These are phyloP conservation scores for Altica lythri DNA, from an alignment of 2,888 invertebrate genomes.

Conservation along the genomic window DNA sequence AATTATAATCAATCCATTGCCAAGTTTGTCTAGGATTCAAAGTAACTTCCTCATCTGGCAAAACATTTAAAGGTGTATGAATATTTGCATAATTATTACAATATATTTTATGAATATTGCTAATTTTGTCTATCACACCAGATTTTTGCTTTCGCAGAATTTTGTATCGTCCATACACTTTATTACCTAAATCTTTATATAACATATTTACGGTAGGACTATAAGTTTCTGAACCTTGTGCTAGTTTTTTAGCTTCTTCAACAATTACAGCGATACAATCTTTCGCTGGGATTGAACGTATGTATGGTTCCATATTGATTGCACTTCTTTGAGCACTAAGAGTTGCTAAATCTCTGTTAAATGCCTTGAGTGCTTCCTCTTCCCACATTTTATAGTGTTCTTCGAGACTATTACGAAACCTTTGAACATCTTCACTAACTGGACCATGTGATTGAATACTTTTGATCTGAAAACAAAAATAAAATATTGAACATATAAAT, in stretches of 20 bases:
- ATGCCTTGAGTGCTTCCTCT: slow-evolving; percentile 64
- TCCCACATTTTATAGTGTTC: slow-evolving; percentile 72
- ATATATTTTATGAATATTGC: slow-evolving; percentile 50
- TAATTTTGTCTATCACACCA: slow-evolving; percentile 69
- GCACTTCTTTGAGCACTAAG: slow-evolving; percentile 62
- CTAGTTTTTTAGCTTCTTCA: slow-evolving; percentile 70
- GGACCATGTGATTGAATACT: slow-evolving; percentile 48
- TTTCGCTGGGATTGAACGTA: slow-evolving; percentile 52
- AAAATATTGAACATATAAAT: too few relatives aligned
- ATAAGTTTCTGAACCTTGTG: slow-evolving; percentile 79
- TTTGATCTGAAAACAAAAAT: slow-evolving; percentile 47
- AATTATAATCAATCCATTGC: slow-evolving; percentile 67
- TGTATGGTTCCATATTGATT: slow-evolving; percentile 50
- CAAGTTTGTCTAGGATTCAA: slow-evolving; percentile 72
- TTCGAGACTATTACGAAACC: slow-evolving; percentile 61
- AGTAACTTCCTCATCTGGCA: slow-evolving; percentile 43
- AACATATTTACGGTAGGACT: slow-evolving; percentile 71
- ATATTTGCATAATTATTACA: slow-evolving; percentile 47
- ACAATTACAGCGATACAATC: slow-evolving; percentile 67
- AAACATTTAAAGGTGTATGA: slow-evolving; percentile 41
- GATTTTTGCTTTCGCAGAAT: slow-evolving; percentile 64
- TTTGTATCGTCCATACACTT: slow-evolving; percentile 64
- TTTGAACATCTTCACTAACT: slow-evolving; percentile 45
- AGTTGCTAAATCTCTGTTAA: slow-evolving; percentile 70
- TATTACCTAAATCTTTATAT: slow-evolving; percentile 69